Percentiles rank a stretch among this genome's conserved stretches.
phyloP scores from a whole-genome alignment of 2,888 invertebrate species.

The Ellobium chinense region DNA sequence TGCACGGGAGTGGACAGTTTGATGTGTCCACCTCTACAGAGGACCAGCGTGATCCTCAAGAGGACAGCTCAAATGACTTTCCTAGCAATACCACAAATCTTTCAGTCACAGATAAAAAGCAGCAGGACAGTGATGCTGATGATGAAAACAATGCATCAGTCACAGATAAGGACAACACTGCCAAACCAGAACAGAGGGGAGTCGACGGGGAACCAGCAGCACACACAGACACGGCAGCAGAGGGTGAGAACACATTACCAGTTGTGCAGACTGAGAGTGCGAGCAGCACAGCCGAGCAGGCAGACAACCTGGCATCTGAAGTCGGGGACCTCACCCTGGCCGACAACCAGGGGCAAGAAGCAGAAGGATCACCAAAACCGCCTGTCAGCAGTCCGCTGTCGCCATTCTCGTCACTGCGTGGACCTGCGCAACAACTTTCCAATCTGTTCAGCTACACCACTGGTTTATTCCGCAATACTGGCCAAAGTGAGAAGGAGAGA shows the following conservation, averaged over 20 bases:
- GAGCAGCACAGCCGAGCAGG: not conserved
- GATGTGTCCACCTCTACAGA: not conserved
- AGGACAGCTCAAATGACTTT: not conserved
- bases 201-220: not conserved
- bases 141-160: not conserved
- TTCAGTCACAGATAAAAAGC: not conserved
- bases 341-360: not conserved
- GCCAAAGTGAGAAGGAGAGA: conserved; percentile 46
- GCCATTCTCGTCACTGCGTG: conserved; percentile 64
- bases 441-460: conserved; percentile 95
- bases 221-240: not conserved
- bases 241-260: not conserved
- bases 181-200: not conserved
- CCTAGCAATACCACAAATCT: not conserved
- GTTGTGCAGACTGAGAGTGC: not conserved
- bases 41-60: not conserved
- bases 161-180: not conserved
- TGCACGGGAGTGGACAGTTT: not conserved
- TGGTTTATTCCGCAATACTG: conserved; percentile 85
- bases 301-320: conserved; percentile 11
- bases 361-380: not conserved
- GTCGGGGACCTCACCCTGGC: not conserved
- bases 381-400: conserved; percentile 42
- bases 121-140: too few relatives aligned
- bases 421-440: conserved; percentile 68